These are phyloP conservation scores for Geotrupes spiniger DNA, from an alignment of 2,888 invertebrate species.

Conservation along the genomic window DNA sequence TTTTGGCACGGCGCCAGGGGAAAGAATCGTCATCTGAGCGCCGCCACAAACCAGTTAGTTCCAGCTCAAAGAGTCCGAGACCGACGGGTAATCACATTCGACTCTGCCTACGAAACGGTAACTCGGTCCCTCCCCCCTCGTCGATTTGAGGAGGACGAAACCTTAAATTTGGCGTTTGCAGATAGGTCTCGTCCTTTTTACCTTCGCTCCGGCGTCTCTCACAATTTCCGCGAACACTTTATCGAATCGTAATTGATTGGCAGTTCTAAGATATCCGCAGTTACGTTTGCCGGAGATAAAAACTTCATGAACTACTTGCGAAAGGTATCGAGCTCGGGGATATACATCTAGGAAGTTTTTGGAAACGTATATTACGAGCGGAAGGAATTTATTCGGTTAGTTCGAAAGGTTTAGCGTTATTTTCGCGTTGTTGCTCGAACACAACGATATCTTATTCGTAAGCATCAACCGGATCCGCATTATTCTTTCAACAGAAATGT, in stretches of 20 bases:
- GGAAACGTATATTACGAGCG: no score
- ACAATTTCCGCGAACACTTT: conserved; percentile 6
- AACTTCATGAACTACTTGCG: no score
- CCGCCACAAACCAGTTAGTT: conserved; percentile 7
- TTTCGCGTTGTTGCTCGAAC: no score
- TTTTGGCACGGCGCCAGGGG: conserved; percentile 3
- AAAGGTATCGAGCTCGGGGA: no score
- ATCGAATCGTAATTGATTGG: conserved; percentile 3
- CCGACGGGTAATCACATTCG: conserved; percentile 6
- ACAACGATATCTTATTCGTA: no score
- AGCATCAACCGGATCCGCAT: no score
- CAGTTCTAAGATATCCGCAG: not conserved
- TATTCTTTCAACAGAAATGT: no score
- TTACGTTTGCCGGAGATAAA: not conserved
- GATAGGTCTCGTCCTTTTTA: not conserved
- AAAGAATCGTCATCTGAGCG: conserved; percentile 6
- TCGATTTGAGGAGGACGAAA: not conserved
- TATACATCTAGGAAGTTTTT: no score
- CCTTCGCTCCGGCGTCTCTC: not conserved
- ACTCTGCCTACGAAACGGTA: conserved; percentile 6
- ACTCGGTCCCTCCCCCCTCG: not conserved
- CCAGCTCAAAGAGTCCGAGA: conserved; percentile 4
- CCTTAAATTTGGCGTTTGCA: conserved; percentile 5
- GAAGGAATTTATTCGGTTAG: no score
- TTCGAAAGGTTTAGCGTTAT: no score